Evolutionary conservation across 2,797 vertebrate species (phyloP), one percentile per base, ranked within the genome.

Genomic region (Pseudochaenichthys georgianus): DNA sequence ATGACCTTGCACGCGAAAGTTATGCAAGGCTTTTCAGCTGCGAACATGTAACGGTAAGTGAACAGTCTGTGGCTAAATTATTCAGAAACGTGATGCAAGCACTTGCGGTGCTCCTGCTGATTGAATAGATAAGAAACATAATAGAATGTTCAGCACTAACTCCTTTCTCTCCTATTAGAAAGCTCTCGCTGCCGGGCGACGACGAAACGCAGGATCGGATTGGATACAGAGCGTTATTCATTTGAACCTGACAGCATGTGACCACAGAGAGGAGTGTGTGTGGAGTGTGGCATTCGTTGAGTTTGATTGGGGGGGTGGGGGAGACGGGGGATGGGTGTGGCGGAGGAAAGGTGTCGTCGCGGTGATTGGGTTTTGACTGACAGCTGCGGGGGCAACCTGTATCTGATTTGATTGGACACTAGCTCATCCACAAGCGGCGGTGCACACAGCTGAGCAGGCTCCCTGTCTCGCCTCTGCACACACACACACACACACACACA

Each of bases 361-460:
- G 12, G 78, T 77, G 90, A 91, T 88, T 87, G 89, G 80, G 84
- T 82, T 92, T 86, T 88, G 90, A 93, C 66, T 89, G 91, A 87
- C 90, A 91, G 87, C 82, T 42, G 71, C 50, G 61, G 80, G 82
- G 86, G 73, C 62, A 68, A 72, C 80, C 69, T 79, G 83, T 48
- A 76, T 85, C 70, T 85, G 84, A 89, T 87, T 78, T 81, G 80
- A 92, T 77, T 89, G 88, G 90, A 84, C 87, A 73, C 55, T 64
- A 17, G 80, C 85, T 88, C 86, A 82, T 81, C 71, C 82, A 76
- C 73, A 21, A 71, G 84, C 77, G 4, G 61, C 21, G 61, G 65
- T 77, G 82, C 79, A 83, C 86, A 71, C 34, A 78, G 43, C 48
- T 53, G 62, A 83, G 76, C 81, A 77, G 23, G 21, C 61, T 21